Evolutionary conservation across 2,797 vertebrate genomes (phyloP).

Genomic region (Melanotaenia nigrans): DNA sequence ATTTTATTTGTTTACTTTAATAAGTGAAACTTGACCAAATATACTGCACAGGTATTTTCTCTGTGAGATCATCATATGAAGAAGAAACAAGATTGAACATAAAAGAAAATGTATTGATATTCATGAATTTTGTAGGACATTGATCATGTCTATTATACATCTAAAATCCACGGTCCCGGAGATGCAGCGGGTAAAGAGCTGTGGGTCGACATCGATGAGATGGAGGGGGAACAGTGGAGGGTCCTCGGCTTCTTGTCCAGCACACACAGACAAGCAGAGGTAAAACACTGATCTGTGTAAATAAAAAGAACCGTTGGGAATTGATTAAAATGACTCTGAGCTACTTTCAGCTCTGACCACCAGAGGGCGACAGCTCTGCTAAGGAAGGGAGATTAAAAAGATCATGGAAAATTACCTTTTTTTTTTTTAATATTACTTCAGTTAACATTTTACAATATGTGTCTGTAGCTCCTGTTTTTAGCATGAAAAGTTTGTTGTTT

Average conservation of each 20-base stretch:
- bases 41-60: background rate
- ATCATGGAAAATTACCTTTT: background rate
- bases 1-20: background rate
- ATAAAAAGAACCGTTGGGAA: background rate
- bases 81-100: background rate
- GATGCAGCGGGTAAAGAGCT: slow-evolving; percentile 85
- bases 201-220: slow-evolving; percentile 90
- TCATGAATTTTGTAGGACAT: slow-evolving; percentile 75
- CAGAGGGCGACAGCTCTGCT: background rate
- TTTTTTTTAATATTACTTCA: background rate
- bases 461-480: background rate
- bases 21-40: background rate
- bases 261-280: slow-evolving; percentile 90
- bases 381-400: background rate
- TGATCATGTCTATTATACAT: slow-evolving; percentile 94
- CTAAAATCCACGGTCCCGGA: slow-evolving; percentile 86
- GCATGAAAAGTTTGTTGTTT: background rate
- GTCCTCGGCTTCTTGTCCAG: slow-evolving; percentile 89
- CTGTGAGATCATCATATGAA: background rate
- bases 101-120: background rate
- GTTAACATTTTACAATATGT: background rate
- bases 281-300: slow-evolving; percentile 37
- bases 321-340: background rate
- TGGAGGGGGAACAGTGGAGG: slow-evolving; percentile 87
- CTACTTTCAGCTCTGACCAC: background rate